Evolutionary conservation across 2,888 invertebrate genomes (phyloP).

Genomic region (Sphaeridia pumilis): DNA sequence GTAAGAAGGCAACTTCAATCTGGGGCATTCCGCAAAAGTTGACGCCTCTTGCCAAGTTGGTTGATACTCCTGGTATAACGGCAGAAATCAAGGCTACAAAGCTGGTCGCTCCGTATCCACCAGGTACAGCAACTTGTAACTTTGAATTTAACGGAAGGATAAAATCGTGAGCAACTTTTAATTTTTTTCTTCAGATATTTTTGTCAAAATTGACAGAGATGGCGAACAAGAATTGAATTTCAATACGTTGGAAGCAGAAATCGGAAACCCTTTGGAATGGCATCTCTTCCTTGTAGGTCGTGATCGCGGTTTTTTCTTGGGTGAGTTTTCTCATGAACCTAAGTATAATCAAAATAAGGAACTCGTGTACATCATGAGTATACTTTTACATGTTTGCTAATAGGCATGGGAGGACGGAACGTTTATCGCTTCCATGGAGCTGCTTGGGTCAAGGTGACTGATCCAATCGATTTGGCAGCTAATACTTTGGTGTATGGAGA

Average conservation of each 20-base stretch:
- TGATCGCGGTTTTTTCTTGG: conserved; percentile 30
- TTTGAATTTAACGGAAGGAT: not conserved
- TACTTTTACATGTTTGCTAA: no score
- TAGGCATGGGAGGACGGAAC: conserved; percentile 43
- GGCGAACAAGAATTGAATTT: conserved; percentile 25
- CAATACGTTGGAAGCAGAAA: conserved; percentile 21
- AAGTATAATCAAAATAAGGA: no score
- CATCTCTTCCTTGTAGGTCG: conserved; percentile 28
- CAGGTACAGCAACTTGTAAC: no score
- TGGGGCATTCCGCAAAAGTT: conserved; percentile 15
- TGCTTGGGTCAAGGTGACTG: conserved; percentile 39
- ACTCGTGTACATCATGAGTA: no score
- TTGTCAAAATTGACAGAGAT: conserved; percentile 14
- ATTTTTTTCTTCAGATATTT: conserved; percentile 12
- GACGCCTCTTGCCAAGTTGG: conserved; percentile 15
- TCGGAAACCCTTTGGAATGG: conserved; percentile 27
- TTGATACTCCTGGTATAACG: conserved; percentile 16
- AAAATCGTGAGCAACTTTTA: not conserved
- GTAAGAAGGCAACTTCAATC: conserved; percentile 7
- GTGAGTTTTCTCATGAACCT: no score
- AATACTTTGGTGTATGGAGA: conserved; percentile 64
- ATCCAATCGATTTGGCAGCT: conserved; percentile 51
- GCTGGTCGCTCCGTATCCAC: conserved; percentile 23
- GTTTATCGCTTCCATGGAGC: conserved; percentile 48
- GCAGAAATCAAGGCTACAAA: conserved; percentile 15